phyloP scores from a whole-genome alignment of 2,113 vertebrate species.

The Mobula hypostoma region DNA sequence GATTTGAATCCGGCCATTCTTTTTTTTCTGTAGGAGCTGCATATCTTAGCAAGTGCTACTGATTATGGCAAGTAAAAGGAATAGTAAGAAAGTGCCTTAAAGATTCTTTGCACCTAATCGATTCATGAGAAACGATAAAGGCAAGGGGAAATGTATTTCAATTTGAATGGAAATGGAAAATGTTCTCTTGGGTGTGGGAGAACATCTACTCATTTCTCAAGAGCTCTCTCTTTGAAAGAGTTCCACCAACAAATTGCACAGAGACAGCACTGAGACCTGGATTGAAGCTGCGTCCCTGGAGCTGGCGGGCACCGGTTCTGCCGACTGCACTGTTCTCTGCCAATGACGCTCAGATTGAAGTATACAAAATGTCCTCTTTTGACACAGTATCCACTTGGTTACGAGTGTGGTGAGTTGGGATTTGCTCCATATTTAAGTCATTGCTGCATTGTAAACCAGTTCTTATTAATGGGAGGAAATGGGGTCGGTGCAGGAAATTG shows the following conservation, averaged over 20 bases:
- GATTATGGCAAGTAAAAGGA: background rate
- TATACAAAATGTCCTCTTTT: background rate
- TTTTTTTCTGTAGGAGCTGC: background rate
- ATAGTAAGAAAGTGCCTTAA: too few species aligned
- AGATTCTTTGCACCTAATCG: background rate
- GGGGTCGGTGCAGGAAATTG: too few species aligned
- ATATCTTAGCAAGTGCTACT: constrained; percentile 3
- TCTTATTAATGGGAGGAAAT: too few species aligned
- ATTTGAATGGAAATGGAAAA: background rate
- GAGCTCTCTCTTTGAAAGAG: background rate
- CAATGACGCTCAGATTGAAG: background rate
- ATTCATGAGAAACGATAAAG: constrained; percentile 15
- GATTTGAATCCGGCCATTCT: background rate
- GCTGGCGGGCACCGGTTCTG: too few species aligned
- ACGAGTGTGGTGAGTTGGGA: too few species aligned
- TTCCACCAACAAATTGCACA: too few species aligned
- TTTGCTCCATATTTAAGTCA: background rate
- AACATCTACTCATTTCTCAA: background rate
- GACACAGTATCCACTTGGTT: background rate
- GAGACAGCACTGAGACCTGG: too few species aligned
- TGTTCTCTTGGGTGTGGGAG: background rate
- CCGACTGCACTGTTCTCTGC: too few species aligned
- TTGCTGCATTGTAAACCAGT: too few species aligned
- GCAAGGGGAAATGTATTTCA: background rate
- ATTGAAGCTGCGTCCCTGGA: too few species aligned